Conservation (phyloP, 2,113 vertebrate genomes). For the Naja naja region DNA sequence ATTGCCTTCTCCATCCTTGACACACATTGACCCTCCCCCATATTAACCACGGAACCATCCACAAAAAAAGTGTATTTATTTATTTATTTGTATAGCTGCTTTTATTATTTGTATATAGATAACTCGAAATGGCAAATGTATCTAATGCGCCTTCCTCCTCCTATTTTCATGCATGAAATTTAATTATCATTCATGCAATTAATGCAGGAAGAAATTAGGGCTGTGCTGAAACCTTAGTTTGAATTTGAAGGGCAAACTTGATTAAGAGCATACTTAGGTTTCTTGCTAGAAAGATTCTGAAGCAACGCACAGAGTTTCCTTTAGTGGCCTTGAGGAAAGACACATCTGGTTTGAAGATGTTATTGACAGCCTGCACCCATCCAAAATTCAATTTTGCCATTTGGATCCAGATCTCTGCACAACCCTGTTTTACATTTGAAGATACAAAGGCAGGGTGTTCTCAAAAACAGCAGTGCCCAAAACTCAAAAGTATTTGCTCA, state of each 20-base stretch:
- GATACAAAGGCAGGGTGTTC: not conserved
- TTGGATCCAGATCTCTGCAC: not conserved
- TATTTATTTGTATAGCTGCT: not conserved
- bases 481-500: not conserved
- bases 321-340: not conserved
- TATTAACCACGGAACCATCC: not conserved
- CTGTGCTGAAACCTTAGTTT: not conserved
- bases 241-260: not conserved
- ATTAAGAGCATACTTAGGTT: not conserved
- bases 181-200: not conserved
- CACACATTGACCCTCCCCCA: not conserved
- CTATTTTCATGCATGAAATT: not conserved
- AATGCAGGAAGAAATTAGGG: not conserved
- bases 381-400: not conserved
- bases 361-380: not conserved
- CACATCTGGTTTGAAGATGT: not conserved
- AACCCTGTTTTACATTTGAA: not conserved
- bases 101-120: not conserved
- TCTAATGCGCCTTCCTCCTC: not conserved
- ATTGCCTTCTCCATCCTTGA: not conserved
- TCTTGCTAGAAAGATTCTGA: not conserved
- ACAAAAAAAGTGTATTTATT: not conserved
- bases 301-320: not conserved
- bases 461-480: not conserved
- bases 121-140: not conserved